Evolutionary conservation across 2,888 invertebrate genomes (phyloP).

Genomic region (Tipula helvola): DNA sequence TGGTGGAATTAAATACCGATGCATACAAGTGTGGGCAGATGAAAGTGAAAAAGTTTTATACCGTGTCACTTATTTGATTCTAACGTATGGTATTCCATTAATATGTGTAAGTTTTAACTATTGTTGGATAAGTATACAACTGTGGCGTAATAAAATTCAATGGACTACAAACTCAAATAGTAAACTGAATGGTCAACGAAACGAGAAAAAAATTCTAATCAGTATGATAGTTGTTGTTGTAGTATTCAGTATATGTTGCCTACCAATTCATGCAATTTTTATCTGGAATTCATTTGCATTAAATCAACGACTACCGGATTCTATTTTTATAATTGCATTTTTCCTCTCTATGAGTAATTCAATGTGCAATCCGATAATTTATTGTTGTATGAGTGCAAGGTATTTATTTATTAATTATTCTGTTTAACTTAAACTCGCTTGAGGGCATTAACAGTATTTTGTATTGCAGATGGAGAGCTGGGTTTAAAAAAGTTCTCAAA

Average conservation of each 20-base stretch:
- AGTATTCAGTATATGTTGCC: not conserved
- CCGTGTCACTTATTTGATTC: not conserved
- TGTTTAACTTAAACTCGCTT: too few relatives aligned
- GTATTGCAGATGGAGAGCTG: too few relatives aligned
- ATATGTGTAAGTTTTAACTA: not conserved
- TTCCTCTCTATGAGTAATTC: not conserved
- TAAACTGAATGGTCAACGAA: not conserved
- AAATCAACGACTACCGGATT: not conserved
- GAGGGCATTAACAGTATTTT: too few relatives aligned
- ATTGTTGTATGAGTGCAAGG: not conserved
- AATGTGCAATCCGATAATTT: not conserved
- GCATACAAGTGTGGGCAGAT: not conserved
- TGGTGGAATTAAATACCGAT: not conserved
- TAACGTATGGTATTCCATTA: not conserved
- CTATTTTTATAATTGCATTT: not conserved
- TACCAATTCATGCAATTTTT: not conserved
- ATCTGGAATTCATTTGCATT: not conserved
- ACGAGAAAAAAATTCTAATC: not conserved
- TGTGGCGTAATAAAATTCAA: not conserved
- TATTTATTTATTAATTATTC: too few relatives aligned
- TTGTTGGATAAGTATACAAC: not conserved
- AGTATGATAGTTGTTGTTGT: not conserved
- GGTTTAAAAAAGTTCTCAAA: too few relatives aligned
- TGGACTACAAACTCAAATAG: not conserved
- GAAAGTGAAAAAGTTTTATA: not conserved